These are phyloP conservation scores for Eulemur mongoz DNA, from an alignment of 2,797 vertebrate species.

Conservation along the genomic window DNA sequence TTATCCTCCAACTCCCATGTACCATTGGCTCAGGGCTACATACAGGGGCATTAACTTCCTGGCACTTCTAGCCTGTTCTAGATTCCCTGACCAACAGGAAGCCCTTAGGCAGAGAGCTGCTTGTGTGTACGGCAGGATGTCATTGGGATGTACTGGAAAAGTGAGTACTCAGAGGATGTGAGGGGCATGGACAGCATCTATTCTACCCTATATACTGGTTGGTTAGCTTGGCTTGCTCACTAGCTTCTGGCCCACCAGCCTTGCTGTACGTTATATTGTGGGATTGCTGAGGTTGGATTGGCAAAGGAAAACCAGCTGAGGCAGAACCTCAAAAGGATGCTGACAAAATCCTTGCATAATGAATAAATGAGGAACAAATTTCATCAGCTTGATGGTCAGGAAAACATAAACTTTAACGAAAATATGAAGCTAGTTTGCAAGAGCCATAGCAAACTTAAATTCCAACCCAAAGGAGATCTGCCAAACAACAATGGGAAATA, in stretches of 20 bases:
- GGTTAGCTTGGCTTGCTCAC: background rate
- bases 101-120: background rate
- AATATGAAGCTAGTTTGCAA: background rate
- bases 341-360: background rate
- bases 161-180: background rate
- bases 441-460: background rate
- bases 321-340: background rate
- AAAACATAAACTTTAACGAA: background rate
- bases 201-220: background rate
- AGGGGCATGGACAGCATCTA: background rate
- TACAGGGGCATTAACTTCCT: background rate
- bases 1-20: background rate
- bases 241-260: background rate
- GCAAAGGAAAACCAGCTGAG: slow-evolving; percentile 35
- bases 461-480: background rate
- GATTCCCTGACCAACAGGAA: background rate
- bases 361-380: background rate
- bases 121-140: background rate
- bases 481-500: background rate
- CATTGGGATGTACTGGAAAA: background rate
- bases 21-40: background rate
- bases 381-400: background rate
- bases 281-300: background rate
- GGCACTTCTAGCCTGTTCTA: background rate
- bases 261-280: background rate